These are phyloP conservation scores for Tetramorium alpestre DNA, from an alignment of 1,140 invertebrate species.

Conservation along the genomic window DNA sequence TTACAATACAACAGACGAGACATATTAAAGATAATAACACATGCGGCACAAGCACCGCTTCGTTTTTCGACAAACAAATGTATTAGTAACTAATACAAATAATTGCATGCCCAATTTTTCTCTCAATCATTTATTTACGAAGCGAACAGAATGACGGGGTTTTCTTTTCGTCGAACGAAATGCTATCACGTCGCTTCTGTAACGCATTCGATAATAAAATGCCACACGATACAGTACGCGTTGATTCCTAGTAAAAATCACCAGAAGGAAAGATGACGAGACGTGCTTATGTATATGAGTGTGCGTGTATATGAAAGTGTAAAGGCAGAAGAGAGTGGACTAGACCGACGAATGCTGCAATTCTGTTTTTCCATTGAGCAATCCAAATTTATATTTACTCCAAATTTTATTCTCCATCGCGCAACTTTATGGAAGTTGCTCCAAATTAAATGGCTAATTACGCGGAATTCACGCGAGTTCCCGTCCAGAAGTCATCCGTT, in stretches of 20 bases:
- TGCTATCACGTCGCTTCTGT: neutral
- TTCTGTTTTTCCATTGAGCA: neutral
- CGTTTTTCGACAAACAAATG: neutral
- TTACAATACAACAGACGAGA: constrained; percentile 26
- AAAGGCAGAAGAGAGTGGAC: neutral
- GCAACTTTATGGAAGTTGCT: neutral
- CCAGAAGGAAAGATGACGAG: neutral
- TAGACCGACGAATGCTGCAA: constrained; percentile 21
- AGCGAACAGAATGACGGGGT: neutral
- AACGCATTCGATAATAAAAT: constrained; percentile 29
- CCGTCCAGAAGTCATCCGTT: neutral
- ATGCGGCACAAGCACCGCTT: neutral
- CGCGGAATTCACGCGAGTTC: neutral
- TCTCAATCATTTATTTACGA: constrained; percentile 3
- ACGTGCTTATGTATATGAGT: neutral
- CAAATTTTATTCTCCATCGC: neutral
- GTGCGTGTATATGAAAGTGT: neutral
- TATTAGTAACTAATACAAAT: constrained; percentile 18
- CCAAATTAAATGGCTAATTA: neutral
- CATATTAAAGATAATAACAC: constrained; percentile 5
- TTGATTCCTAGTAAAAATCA: constrained; percentile 19
- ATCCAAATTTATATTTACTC: constrained; percentile 15
- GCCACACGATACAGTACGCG: neutral
- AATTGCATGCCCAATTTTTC: constrained; percentile 23
- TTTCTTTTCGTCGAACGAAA: neutral